These are phyloP conservation scores for Drosophila hamatofila DNA, from an alignment of 2,888 invertebrate genomes.

Conservation along the genomic window DNA sequence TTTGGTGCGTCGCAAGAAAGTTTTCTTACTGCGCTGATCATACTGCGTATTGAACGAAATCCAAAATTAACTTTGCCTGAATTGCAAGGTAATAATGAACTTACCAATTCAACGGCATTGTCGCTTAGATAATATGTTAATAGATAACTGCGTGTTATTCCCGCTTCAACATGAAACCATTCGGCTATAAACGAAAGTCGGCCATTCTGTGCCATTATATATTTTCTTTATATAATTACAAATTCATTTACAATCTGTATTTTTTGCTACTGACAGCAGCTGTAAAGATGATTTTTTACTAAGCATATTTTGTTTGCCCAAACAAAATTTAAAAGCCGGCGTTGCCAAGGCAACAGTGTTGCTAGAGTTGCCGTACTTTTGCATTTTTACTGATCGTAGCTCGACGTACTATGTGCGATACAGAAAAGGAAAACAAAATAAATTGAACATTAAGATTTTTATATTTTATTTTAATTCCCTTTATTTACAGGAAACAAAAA, in stretches of 20 bases:
- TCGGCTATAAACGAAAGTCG: constrained; percentile 89
- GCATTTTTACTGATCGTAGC: not conserved
- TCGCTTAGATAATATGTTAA: constrained; percentile 92
- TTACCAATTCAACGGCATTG: constrained; percentile 92
- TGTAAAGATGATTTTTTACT: constrained; percentile 32
- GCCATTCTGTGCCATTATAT: constrained; percentile 37
- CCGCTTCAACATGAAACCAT: constrained; percentile 94
- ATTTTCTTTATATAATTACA: constrained; percentile 6
- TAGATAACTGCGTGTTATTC: constrained; percentile 90
- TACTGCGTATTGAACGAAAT: constrained; percentile 85
- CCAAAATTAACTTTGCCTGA: not conserved
- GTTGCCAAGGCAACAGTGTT: constrained; percentile 54
- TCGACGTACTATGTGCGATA: not conserved
- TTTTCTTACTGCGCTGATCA: constrained; percentile 88
- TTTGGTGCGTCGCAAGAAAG: constrained; percentile 88
- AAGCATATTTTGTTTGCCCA: constrained; percentile 42
- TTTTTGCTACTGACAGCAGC: constrained; percentile 11
- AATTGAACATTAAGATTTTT: constrained; percentile 28
- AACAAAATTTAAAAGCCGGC: constrained; percentile 46
- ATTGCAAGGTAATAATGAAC: constrained; percentile 56
- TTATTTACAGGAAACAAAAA: constrained; percentile 80
- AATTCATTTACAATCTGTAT: constrained; percentile 16
- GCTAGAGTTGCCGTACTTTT: constrained; percentile 25
- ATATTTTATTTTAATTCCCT: constrained; percentile 75
- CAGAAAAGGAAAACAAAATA: not conserved